Conservation (phyloP, 2,888 invertebrate genomes). For the Mythimna ferrago region DNA sequence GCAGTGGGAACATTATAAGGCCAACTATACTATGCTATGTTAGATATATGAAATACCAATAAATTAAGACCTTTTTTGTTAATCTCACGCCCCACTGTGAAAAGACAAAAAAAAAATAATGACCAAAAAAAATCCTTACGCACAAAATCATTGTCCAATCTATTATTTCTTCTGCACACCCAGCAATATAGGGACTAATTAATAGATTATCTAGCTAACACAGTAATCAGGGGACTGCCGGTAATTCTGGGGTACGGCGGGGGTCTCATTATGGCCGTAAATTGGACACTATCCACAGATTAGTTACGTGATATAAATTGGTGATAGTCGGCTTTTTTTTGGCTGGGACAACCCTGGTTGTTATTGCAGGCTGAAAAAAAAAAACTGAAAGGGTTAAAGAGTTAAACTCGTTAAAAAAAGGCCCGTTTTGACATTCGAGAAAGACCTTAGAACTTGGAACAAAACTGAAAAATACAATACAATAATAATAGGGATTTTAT, state of each 20-base stretch:
- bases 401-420: too few species aligned
- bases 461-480: too few species aligned
- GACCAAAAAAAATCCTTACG: slow-evolving; percentile 4
- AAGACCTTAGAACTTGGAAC: too few species aligned
- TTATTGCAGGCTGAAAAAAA: background rate
- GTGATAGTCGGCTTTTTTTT: slow-evolving; percentile 28
- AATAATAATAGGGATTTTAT: too few species aligned
- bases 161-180: slow-evolving; percentile 41
- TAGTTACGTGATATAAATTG: slow-evolving; percentile 54
- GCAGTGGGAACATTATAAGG: too few species aligned
- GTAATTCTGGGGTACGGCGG: slow-evolving; percentile 38
- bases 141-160: slow-evolving; percentile 35
- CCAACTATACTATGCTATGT: too few species aligned
- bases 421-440: too few species aligned
- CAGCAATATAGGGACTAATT: slow-evolving; percentile 46
- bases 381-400: too few species aligned
- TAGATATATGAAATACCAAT: too few species aligned
- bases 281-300: slow-evolving; percentile 51
- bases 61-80: too few species aligned
- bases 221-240: slow-evolving; percentile 42
- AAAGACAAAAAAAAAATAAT: background rate
- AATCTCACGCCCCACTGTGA: background rate
- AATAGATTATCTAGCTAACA: slow-evolving; percentile 53
- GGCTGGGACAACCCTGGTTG: background rate
- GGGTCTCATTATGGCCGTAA: slow-evolving; percentile 50